Percentiles rank a stretch among this genome's conserved stretches.
These are phyloP conservation scores for Brotula barbata DNA, from an alignment of 2,797 vertebrate species.

Conservation along the genomic window DNA sequence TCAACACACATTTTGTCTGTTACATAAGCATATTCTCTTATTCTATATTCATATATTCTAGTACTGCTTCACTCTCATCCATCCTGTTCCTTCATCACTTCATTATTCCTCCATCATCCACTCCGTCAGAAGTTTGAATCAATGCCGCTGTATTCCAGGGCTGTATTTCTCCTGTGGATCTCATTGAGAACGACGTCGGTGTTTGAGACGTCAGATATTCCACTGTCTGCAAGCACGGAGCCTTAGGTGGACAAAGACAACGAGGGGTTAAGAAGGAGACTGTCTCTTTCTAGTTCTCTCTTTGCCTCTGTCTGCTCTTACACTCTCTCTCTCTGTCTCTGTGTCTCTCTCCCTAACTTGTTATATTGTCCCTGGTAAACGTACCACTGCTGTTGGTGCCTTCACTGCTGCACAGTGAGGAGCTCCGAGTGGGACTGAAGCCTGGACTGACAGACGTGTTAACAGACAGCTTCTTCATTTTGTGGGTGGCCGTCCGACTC, in stretches of 20 bases:
- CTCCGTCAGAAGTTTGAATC: too few relatives aligned
- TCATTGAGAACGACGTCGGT: slow-evolving; percentile 70
- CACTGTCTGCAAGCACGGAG: slow-evolving; percentile 59
- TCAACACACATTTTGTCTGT: neutral
- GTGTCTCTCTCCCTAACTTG: too few relatives aligned
- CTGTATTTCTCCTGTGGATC: slow-evolving; percentile 56
- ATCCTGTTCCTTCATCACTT: too few relatives aligned
- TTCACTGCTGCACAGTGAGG: slow-evolving; percentile 82
- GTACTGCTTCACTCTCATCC: too few relatives aligned
- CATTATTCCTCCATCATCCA: too few relatives aligned
- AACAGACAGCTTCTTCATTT: slow-evolving; percentile 80
- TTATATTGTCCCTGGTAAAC: neutral
- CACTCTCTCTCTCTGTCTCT: too few relatives aligned
- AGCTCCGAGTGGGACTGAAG: slow-evolving; percentile 77
- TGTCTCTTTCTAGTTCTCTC: too few relatives aligned
- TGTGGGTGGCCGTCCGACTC: slow-evolving; percentile 89
- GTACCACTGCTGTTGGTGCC: slow-evolving; percentile 75
- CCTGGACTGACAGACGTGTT: slow-evolving; percentile 75
- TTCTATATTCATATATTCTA: too few relatives aligned
- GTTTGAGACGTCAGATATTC: slow-evolving; percentile 53
- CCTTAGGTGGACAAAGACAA: slow-evolving; percentile 43
- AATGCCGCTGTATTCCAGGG: too few relatives aligned
- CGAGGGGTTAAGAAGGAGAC: neutral
- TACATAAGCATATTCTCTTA: too few relatives aligned
- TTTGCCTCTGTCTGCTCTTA: too few relatives aligned